These are phyloP conservation scores for Acrossocheilus fasciatus DNA, from an alignment of 2,797 vertebrate genomes.

Conservation along the genomic window DNA sequence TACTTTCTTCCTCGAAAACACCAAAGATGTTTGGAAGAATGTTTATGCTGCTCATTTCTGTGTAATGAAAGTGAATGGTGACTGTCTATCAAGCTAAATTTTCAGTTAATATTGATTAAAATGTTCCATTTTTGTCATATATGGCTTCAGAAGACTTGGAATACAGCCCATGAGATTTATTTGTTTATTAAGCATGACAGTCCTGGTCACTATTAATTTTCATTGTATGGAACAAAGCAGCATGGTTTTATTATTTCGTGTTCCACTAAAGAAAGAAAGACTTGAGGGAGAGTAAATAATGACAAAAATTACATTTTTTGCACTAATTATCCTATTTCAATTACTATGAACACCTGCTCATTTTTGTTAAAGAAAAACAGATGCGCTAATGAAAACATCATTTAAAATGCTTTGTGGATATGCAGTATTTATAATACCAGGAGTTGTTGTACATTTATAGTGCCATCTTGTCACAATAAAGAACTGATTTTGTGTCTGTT, in stretches of 20 bases:
- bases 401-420: background rate
- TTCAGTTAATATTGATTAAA: background rate
- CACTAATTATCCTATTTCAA: background rate
- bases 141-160: background rate
- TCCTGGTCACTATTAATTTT: background rate
- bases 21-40: background rate
- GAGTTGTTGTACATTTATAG: background rate
- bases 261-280: background rate
- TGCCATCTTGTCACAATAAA: constrained; percentile 14
- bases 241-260: background rate
- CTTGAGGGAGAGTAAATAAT: background rate
- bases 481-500: constrained; percentile 21
- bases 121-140: background rate
- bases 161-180: background rate
- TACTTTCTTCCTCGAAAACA: background rate
- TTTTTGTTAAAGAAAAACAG: too few species aligned
- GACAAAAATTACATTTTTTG: background rate
- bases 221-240: background rate
- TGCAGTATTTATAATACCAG: background rate
- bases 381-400: background rate
- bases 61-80: background rate
- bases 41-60: background rate
- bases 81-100: background rate
- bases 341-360: background rate
- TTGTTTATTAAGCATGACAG: background rate